Percentiles rank a stretch among this genome's conserved stretches.
Conservation (phyloP, 2,797 vertebrate genomes). For the Sardinella longiceps region DNA sequence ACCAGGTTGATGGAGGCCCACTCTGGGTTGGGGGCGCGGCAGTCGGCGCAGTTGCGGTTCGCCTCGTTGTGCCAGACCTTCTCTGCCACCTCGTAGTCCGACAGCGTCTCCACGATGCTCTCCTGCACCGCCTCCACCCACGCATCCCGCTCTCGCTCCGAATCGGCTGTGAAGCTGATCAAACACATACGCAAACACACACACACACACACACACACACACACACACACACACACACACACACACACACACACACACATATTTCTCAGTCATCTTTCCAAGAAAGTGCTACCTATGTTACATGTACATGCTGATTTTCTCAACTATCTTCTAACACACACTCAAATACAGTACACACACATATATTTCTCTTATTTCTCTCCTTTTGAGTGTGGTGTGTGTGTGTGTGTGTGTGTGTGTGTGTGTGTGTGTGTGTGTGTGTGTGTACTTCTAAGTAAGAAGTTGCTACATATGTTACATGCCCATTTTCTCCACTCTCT, state of each 20-base stretch:
- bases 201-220: too few relatives aligned
- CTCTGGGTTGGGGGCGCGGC: conserved; percentile 83
- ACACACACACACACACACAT: too few relatives aligned
- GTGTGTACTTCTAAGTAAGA: background rate
- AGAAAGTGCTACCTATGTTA: background rate
- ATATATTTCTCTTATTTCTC: too few relatives aligned
- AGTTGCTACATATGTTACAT: background rate
- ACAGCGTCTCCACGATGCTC: conserved; percentile 93
- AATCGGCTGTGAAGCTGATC: conserved; percentile 93
- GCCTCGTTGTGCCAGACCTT: conserved; percentile 98
- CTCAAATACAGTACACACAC: too few relatives aligned
- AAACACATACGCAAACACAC: conserved; percentile 43
- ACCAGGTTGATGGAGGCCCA: conserved; percentile 98
- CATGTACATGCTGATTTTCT: background rate
- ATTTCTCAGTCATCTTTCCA: too few relatives aligned
- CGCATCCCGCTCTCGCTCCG: conserved; percentile 90
- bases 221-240: too few relatives aligned
- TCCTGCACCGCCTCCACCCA: conserved; percentile 96
- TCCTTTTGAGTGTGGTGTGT: background rate
- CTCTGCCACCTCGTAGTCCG: conserved; percentile 97
- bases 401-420: background rate
- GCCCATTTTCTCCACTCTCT: background rate
- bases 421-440: background rate
- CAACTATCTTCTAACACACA: background rate
- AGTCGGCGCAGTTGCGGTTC: conserved; percentile 94